A percentile compares a stretch with the other conserved stretches of the same genome.
phyloP scores from a whole-genome alignment of 2,113 vertebrate species.

The Psittacara wagleri region DNA sequence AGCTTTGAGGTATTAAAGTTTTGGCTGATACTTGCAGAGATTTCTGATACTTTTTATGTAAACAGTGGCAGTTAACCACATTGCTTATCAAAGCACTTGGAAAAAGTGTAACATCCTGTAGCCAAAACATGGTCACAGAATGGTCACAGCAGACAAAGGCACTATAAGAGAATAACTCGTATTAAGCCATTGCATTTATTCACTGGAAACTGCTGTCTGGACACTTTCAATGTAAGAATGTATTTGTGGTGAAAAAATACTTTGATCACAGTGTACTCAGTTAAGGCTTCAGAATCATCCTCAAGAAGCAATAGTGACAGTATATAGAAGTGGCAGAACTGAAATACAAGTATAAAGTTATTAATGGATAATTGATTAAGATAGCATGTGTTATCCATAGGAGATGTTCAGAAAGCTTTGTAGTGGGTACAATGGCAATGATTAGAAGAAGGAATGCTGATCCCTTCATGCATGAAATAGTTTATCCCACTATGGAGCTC shows the following conservation, averaged over 20 bases:
- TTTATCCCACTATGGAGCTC: conserved; percentile 42
- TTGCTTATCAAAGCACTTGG: not conserved
- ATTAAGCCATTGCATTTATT: not conserved
- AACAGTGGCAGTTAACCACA: not conserved
- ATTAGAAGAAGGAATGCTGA: conserved; percentile 54
- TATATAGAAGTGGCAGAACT: not conserved
- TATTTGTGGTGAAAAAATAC: not conserved
- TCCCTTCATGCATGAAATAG: conserved; percentile 63
- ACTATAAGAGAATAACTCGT: not conserved
- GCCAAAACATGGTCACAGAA: not conserved
- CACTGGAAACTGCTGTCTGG: not conserved
- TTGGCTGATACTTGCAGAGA: not conserved
- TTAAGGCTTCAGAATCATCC: not conserved
- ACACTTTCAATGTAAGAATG: not conserved
- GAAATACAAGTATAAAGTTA: not conserved
- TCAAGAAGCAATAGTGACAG: not conserved
- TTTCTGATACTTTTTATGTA: not conserved
- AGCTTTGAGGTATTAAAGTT: not conserved
- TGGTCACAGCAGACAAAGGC: not conserved
- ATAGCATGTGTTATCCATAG: conserved; percentile 28
- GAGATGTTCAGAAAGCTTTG: conserved; percentile 33
- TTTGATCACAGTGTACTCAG: not conserved
- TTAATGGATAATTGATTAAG: conserved; percentile 46
- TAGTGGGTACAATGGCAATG: conserved; percentile 45
- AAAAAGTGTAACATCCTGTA: not conserved